Percentiles rank a stretch among this genome's conserved stretches.
phyloP scores from a whole-genome alignment of 1,140 invertebrate species.

The Homalodisca vitripennis region DNA sequence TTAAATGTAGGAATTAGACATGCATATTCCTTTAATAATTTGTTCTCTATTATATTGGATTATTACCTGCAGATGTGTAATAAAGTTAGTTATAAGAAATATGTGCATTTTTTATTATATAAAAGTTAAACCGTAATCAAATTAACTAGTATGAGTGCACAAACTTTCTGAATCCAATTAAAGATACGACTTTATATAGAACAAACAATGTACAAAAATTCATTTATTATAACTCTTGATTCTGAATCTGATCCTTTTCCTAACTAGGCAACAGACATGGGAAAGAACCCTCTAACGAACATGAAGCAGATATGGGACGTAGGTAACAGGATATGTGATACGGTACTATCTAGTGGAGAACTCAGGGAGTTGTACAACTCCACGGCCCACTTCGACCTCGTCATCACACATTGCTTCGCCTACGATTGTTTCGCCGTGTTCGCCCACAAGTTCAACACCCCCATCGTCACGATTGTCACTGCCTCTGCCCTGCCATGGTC shows the following conservation, averaged over 20 bases:
- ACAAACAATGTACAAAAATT: neutral
- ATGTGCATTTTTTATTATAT: neutral
- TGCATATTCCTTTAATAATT: no score
- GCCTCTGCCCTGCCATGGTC: constrained; percentile 61
- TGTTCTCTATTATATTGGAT: no score
- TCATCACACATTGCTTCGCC: constrained; percentile 43
- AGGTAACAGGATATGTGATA: constrained; percentile 4
- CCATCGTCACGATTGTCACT: constrained; percentile 57
- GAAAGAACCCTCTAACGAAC: neutral
- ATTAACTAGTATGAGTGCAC: no score
- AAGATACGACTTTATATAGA: neutral
- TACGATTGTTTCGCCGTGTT: constrained; percentile 40
- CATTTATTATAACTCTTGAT: neutral
- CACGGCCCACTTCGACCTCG: constrained; percentile 43
- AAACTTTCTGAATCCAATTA: neutral
- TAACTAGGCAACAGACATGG: neutral
- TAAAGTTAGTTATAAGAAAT: neutral
- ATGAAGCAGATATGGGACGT: constrained; percentile 13
- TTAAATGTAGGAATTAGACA: no score
- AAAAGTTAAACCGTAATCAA: no score
- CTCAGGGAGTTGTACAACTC: constrained; percentile 53
- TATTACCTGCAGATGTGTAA: no score
- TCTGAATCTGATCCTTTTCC: neutral
- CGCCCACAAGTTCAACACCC: constrained; percentile 52
- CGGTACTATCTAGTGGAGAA: constrained; percentile 38